Base-by-base conservation (phyloP, 2,888 invertebrate species). In the Cephus nigrinus region DNA sequence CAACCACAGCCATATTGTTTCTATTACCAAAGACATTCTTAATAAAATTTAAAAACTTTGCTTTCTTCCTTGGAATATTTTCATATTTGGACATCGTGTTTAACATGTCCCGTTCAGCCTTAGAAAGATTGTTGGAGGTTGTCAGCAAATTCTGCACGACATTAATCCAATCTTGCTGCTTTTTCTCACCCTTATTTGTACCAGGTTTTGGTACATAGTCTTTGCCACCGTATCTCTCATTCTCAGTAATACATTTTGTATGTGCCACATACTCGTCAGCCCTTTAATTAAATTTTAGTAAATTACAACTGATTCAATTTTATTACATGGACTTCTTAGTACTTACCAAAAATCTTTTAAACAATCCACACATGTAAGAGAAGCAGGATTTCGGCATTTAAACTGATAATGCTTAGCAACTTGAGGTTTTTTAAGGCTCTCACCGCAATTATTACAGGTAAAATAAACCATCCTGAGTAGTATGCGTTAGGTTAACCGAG, bases 281-380 rank as follows among this genome's bases (percentile, higher is more conserved):
- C 86, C 96, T 96, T 90, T 86, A 93, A 93, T 79, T 89, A 82
- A 76, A 69, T 9, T 36, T n/a, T n/a, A 68, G 71, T 76, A 69
- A 76, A 69, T 71, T 15, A 12, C 32, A 55, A 55, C 5, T 23
- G 23, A 32, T 33, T 73, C 73, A 68, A 11, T 32, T 55, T 69
- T 55, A 75, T 55, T 55, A 23, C 9, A 23, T 5, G 23, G 23
- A 23, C 23, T 55, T 68, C 23, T 9, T 34, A 12, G 31, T 76
- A 88, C 93, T 94, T 92, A 96, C 96, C 93, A 91, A 92, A 97
- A 99, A 92, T 98, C 98, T 92, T 97, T 97, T 75, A 96, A 95
- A 90, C 98, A 99, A 90, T 99, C 99, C 91, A 98, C 96, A 92
- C 99, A 99, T 1, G 98, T 96, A 73, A 98, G 92, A 84, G 94